Evolutionary conservation across 2,797 vertebrate species (phyloP).

Genomic region (Leptoclinus maculatus): DNA sequence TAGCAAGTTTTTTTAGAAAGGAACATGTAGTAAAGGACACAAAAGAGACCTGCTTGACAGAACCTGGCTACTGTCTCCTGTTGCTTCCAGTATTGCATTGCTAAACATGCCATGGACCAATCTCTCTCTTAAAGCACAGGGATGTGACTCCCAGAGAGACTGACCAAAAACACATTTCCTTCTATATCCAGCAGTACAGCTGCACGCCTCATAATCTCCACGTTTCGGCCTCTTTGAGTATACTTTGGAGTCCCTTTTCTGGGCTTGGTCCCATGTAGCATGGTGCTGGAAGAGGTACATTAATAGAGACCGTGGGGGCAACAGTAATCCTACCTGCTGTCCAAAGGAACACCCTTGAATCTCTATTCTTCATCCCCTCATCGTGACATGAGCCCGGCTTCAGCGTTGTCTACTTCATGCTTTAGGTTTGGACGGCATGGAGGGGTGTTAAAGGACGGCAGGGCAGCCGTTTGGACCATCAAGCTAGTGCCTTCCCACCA

Average conservation of each 20-base stretch:
- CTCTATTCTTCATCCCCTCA: constrained; percentile 62
- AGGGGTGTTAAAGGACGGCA: constrained; percentile 65
- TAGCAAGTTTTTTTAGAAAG: not conserved
- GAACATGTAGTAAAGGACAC: not conserved
- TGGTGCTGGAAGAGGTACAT: constrained; percentile 41
- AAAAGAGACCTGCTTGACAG: not conserved
- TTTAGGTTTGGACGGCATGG: constrained; percentile 46
- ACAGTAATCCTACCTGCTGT: constrained; percentile 70
- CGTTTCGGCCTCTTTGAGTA: constrained; percentile 24
- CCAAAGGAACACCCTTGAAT: constrained; percentile 64
- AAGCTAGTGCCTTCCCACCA: constrained; percentile 69
- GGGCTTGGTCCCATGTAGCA: constrained; percentile 38
- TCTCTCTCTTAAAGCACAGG: not conserved
- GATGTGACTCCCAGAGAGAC: not conserved
- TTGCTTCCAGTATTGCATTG: not conserved
- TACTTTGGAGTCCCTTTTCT: constrained; percentile 26
- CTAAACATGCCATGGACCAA: not conserved
- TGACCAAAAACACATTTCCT: constrained; percentile 3
- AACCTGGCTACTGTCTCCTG: not conserved
- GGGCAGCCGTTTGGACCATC: constrained; percentile 71
- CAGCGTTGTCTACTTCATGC: constrained; percentile 54
- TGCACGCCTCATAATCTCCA: constrained; percentile 33
- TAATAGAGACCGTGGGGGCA: constrained; percentile 75
- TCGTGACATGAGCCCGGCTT: constrained; percentile 44
- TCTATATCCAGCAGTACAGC: constrained; percentile 8